Evolutionary conservation across 1,140 invertebrate species (phyloP).

Genomic region (Bombus ignitus): DNA sequence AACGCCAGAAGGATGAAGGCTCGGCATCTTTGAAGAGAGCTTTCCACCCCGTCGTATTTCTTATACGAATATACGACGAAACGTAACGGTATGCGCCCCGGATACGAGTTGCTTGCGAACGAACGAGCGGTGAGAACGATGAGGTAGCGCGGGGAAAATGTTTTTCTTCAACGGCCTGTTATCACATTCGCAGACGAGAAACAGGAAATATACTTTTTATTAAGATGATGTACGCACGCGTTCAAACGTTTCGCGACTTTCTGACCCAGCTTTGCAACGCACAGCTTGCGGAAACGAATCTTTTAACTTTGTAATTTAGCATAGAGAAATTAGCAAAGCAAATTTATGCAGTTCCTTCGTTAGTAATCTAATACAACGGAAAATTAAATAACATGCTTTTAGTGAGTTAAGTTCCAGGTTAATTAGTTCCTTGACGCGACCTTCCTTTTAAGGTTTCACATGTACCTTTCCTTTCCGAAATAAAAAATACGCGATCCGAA

Average conservation of each 20-base stretch:
- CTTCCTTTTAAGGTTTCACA: not conserved
- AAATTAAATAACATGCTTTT: not conserved
- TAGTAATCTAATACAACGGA: not conserved
- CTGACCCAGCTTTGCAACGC: not conserved
- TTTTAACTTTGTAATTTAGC: too few relatives aligned
- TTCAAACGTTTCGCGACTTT: not conserved
- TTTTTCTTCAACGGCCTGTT: not conserved
- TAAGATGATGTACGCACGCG: not conserved
- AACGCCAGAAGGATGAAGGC: not conserved
- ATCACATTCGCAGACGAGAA: not conserved
- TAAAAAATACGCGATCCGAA: too few relatives aligned
- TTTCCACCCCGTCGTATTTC: not conserved
- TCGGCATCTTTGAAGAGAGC: not conserved
- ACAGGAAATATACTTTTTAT: not conserved
- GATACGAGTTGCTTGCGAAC: not conserved
- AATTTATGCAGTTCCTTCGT: not conserved
- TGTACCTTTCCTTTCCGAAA: not conserved
- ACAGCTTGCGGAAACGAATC: too few relatives aligned
- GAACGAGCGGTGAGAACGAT: not conserved
- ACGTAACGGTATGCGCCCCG: not conserved
- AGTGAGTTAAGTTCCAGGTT: not conserved
- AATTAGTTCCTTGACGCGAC: not conserved
- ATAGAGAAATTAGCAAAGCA: not conserved
- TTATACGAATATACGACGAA: not conserved
- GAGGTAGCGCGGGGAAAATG: not conserved